phyloP scores from a whole-genome alignment of 2,797 vertebrate species.

The Ispidina lecontei region DNA sequence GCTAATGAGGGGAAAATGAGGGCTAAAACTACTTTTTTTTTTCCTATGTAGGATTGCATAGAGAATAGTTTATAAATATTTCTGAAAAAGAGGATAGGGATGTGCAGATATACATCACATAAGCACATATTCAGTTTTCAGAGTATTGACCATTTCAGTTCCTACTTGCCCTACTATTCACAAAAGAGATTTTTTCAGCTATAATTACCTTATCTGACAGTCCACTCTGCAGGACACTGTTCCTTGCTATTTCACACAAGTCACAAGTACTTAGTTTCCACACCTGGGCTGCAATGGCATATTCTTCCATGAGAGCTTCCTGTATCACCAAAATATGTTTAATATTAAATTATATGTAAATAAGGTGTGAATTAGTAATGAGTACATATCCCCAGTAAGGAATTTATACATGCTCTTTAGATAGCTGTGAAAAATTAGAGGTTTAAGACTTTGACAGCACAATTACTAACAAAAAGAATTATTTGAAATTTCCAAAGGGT shows the following conservation, averaged over 20 bases:
- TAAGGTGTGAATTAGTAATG: not conserved
- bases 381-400: not conserved
- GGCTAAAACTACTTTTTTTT: not conserved
- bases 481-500: not conserved
- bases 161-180: not conserved
- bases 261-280: slow-evolving; percentile 98
- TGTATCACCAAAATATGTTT: slow-evolving; percentile 65
- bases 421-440: slow-evolving; percentile 28
- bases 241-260: slow-evolving; percentile 94
- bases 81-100: not conserved
- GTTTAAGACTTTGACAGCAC: slow-evolving; percentile 11
- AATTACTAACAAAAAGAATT: not conserved
- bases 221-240: slow-evolving; percentile 95
- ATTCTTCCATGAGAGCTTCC: slow-evolving; percentile 98
- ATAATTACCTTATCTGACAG: slow-evolving; percentile 89
- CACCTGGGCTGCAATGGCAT: slow-evolving; percentile 95
- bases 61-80: not conserved
- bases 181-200: not conserved
- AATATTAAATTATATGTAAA: not conserved
- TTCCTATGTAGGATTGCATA: not conserved
- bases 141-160: not conserved
- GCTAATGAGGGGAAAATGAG: not conserved
- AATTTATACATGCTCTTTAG: slow-evolving; percentile 17
- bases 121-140: not conserved
- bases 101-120: not conserved